Evolutionary conservation across 2,797 vertebrate genomes (phyloP), one percentile per base, ranked within the genome.

Genomic region (Sebastes cheni): DNA sequence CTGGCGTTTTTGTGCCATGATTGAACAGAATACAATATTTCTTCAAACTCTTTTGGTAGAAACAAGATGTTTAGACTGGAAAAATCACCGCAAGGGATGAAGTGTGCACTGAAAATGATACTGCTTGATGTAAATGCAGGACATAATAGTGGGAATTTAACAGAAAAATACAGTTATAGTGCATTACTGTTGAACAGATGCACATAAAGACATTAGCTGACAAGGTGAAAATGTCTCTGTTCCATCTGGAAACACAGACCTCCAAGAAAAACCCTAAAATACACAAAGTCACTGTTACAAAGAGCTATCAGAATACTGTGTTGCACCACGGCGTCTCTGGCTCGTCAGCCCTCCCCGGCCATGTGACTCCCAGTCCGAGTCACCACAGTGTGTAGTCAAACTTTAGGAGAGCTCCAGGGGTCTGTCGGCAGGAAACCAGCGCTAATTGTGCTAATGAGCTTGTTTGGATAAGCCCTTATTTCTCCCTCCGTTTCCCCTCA

Each of bases 391-490:
- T 77, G 82, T 65, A 84, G 90, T 91, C 93, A 89, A 93, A 91
- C 85, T 91, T 91, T 72, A 84, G 86, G 67, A 74, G 81, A 36
- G 87, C 90, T 90, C 86, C 76, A 62, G 93, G 92, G 92, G 81
- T 87, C 87, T 88, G 14, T 89, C 84, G 77, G 83, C 76, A 77
- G 89, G 89, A 92, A 94, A 89, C 82, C 23, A 87, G 86, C 61
- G 68, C 93, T 95, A 95, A 95, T 95, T 93, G 93, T 72, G 86
- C 84, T 95, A 93, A 95, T 89, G 92, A 95, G 92, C 89, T 91
- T 94, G 93, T 93, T 95, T 94, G 93, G 90, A 90, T 89, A 90
- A 91, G 86, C 75, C 77, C 75, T 78, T 55, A 72, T 83, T 89
- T 69, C 74, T 77, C 82, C 72, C 82, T 70, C 75, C 42, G n/a